Conservation (phyloP, 1,140 invertebrate species). For the Rhynchophorus ferrugineus region DNA sequence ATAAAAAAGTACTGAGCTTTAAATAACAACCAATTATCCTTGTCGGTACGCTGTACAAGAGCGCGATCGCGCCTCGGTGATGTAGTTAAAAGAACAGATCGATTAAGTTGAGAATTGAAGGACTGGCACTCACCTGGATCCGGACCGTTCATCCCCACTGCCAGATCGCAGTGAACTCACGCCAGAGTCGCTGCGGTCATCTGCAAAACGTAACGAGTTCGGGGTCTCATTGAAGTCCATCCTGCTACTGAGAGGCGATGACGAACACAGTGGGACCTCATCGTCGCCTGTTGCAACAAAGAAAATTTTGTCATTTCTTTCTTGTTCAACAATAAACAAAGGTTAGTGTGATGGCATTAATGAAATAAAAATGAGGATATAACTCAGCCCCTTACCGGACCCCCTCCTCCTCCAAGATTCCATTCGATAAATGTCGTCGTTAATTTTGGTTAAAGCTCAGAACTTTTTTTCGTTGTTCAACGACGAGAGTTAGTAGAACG, state of each 20-base stretch:
- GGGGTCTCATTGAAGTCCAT: conserved; percentile 34
- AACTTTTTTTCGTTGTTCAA: too few species aligned
- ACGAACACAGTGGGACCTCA: conserved; percentile 37
- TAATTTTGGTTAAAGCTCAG: too few species aligned
- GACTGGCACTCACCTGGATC: conserved; percentile 47
- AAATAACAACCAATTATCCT: too few species aligned
- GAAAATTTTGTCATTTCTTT: not conserved
- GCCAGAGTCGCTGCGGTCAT: conserved; percentile 56
- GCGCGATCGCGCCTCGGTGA: too few species aligned
- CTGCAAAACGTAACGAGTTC: conserved; percentile 38
- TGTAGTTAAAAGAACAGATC: too few species aligned
- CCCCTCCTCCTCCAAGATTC: too few species aligned
- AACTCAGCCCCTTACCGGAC: too few species aligned
- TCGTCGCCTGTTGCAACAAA: conserved; percentile 30
- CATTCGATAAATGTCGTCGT: too few species aligned
- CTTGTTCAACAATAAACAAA: not conserved
- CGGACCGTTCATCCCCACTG: conserved; percentile 66
- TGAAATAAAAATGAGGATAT: not conserved
- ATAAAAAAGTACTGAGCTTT: too few species aligned
- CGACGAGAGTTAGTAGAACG: too few species aligned
- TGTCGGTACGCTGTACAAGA: too few species aligned
- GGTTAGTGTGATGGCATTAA: not conserved
- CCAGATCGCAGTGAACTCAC: conserved; percentile 55
- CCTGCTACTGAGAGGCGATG: conserved; percentile 30
- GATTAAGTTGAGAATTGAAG: too few species aligned